These are phyloP conservation scores for Tortrix viridana DNA, from an alignment of 2,888 invertebrate species.

Conservation along the genomic window DNA sequence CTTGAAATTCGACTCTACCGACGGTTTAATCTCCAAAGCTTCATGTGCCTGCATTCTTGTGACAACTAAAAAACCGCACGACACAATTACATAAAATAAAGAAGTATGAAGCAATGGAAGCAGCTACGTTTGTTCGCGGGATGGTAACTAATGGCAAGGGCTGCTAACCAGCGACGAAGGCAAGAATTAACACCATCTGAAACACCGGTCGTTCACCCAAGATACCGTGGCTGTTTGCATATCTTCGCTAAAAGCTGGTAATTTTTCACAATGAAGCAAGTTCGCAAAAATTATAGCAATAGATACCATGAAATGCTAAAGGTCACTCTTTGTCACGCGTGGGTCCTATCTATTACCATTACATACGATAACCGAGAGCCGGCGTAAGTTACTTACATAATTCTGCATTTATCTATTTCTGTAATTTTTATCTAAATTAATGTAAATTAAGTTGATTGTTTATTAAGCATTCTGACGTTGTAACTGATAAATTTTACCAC, in stretches of 20 bases:
- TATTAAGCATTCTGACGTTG: slow-evolving; percentile 20
- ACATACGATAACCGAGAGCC: slow-evolving; percentile 10
- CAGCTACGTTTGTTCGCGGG: slow-evolving; percentile 43
- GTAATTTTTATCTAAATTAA: slow-evolving; percentile 33
- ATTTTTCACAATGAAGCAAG: slow-evolving; percentile 14
- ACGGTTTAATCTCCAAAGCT: too few relatives aligned
- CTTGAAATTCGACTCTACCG: background rate
- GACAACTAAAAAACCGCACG: background rate
- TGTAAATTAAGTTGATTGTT: slow-evolving; percentile 33
- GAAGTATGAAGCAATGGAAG: slow-evolving; percentile 16
- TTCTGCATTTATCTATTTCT: slow-evolving; percentile 33
- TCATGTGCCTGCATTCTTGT: too few relatives aligned
- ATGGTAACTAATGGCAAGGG: slow-evolving; percentile 55
- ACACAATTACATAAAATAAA: background rate
- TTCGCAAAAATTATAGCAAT: slow-evolving; percentile 6
- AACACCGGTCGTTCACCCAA: slow-evolving; percentile 71
- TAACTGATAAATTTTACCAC: slow-evolving; percentile 17
- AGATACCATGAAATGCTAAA: slow-evolving; percentile 19
- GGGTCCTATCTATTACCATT: background rate
- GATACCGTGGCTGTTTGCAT: slow-evolving; percentile 33
- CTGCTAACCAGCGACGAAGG: slow-evolving; percentile 69
- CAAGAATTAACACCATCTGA: slow-evolving; percentile 70
- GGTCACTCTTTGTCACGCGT: slow-evolving; percentile 31
- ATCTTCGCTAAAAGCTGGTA: slow-evolving; percentile 24
- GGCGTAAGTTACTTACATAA: slow-evolving; percentile 2